These are phyloP conservation scores for Cossypha polioptera DNA, from an alignment of 2,797 vertebrate genomes.

Conservation along the genomic window DNA sequence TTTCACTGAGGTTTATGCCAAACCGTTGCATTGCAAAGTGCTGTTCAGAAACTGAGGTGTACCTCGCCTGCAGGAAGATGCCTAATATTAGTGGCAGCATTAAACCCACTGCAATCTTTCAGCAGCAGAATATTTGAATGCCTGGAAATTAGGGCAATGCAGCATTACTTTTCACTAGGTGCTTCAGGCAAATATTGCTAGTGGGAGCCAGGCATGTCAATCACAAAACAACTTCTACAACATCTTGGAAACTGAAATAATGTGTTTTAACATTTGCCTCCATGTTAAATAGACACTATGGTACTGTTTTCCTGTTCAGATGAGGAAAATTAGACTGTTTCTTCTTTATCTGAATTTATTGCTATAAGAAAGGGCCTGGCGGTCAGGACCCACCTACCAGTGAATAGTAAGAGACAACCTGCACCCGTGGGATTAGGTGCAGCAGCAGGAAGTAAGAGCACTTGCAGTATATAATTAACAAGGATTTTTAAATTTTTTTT, in stretches of 20 bases:
- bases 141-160: not conserved
- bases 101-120: not conserved
- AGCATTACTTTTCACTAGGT: not conserved
- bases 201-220: slow-evolving; percentile 17
- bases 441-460: slow-evolving; percentile 82
- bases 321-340: slow-evolving; percentile 68
- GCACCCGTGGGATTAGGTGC: slow-evolving; percentile 83
- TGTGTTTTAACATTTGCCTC: slow-evolving; percentile 27
- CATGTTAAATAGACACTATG: slow-evolving; percentile 16
- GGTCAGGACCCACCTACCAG: slow-evolving; percentile 58
- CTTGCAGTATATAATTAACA: slow-evolving; percentile 85
- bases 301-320: slow-evolving; percentile 46
- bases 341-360: slow-evolving; percentile 72
- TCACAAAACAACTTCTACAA: slow-evolving; percentile 75
- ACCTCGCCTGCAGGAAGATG: not conserved
- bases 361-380: slow-evolving; percentile 56
- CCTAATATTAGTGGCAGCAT: not conserved
- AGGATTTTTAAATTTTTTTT: slow-evolving; percentile 71
- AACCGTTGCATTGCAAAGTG: not conserved
- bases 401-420: slow-evolving; percentile 65
- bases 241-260: slow-evolving; percentile 27
- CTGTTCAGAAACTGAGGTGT: not conserved
- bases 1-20: not conserved
- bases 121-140: not conserved
- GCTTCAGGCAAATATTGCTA: not conserved